Percentiles rank a stretch among this genome's conserved stretches.
These are phyloP conservation scores for Tenthredo scrophulariae DNA, from an alignment of 2,888 invertebrate species.

Conservation along the genomic window DNA sequence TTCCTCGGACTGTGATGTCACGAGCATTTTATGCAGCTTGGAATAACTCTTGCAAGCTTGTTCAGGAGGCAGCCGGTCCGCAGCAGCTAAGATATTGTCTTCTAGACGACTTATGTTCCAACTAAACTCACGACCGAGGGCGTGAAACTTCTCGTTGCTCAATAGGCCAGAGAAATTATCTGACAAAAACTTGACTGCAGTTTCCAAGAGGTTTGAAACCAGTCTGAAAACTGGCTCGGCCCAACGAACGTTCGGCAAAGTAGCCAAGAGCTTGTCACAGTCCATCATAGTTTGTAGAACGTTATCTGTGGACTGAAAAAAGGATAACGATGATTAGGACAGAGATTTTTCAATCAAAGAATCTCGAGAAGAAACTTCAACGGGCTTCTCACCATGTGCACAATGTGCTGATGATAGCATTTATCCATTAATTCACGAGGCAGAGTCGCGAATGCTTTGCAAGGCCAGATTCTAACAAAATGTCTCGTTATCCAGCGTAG, in stretches of 20 bases:
- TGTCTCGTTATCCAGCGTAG: constrained; percentile 93
- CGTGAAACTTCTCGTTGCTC: constrained; percentile 83
- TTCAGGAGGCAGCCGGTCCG: constrained; percentile 89
- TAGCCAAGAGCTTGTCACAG: constrained; percentile 89
- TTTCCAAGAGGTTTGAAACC: constrained; percentile 89
- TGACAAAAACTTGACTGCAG: constrained; percentile 89
- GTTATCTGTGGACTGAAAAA: constrained; percentile 85
- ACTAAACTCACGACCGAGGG: constrained; percentile 85
- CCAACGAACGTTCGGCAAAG: constrained; percentile 91
- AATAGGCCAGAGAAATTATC: constrained; percentile 89
- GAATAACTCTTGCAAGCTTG: constrained; percentile 91
- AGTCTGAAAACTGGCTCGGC: constrained; percentile 89
- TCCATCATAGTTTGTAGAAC: constrained; percentile 91
- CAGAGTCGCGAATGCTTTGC: constrained; percentile 91
- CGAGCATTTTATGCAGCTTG: constrained; percentile 72
- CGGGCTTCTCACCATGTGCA: constrained; percentile 83
- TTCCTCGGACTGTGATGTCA: constrained; percentile 69
- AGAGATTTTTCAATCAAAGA: neutral
- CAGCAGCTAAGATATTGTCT: constrained; percentile 88
- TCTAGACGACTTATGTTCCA: constrained; percentile 89
- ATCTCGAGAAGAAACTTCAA: neutral
- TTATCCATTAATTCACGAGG: constrained; percentile 91
- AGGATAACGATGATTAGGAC: constrained; percentile 6
- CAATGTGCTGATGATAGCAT: constrained; percentile 90
- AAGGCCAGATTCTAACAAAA: constrained; percentile 94